Evolutionary conservation across 2,113 vertebrate species (phyloP), one percentile per base, ranked within the genome.

Genomic region (Nicator chloris): DNA sequence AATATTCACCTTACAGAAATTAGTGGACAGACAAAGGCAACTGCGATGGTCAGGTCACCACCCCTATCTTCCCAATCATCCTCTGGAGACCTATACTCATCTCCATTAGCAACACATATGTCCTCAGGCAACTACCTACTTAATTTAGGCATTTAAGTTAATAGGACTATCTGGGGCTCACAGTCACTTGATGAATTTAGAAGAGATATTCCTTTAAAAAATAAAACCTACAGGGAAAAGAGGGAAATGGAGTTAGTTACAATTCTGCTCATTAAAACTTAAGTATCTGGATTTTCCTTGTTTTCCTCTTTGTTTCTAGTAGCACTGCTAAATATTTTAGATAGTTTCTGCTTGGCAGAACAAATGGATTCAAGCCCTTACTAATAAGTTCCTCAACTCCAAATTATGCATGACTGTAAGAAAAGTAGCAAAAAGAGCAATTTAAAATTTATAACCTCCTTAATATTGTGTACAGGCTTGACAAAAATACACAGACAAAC

Each of bases 401-500:
- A 93, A 88, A 90, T 86, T 88, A 94, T 39, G 73, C 84, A 68
- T 26, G 35, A 92, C 30, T 80, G 14, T 47, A 81, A 78, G 47
- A 83, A 89, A 95, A 94, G 59, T 63, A 94, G 60, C 35, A 86
- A 90, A 92, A 90, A 47, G 7, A 19, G 37, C 56, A 86, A 92
- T 88, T 95, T 79, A 90, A 95, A 94, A 88, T 91, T n/a, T 90
- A 64, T 81, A 91, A 66, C 33, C 37, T 76, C 22, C 54, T 88
- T 70, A 88, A 82, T 63, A 54, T 42, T 87, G 47, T 59, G 59
- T 88, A 92, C 27, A 75, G 47, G 51, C 82, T 45, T 70, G 50
- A 90, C 19, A 77, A 93, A 83, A 88, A 85, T 9, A 80, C 49
- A 84, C 19, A 86, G 28, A 79, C 37, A 91, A 82, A 57, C 27